Conservation (phyloP, 2,113 vertebrate genomes). For the Terrapene triunguis region DNA sequence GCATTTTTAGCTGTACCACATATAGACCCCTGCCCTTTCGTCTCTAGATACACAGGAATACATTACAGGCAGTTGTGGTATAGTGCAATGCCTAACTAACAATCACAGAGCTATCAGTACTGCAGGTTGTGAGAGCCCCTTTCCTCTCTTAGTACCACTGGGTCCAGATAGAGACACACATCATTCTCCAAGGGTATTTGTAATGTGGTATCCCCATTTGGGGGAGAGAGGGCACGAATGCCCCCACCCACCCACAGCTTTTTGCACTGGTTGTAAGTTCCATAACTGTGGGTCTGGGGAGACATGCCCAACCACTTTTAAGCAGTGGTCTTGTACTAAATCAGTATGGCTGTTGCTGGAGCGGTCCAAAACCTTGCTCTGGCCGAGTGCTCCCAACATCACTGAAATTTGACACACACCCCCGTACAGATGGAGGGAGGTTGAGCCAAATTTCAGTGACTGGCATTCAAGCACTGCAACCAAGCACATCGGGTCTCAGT, state of each 20-base stretch:
- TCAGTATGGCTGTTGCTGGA: background rate
- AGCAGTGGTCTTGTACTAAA: background rate
- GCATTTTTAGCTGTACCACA: background rate
- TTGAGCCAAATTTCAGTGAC: no score
- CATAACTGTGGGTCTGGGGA: background rate
- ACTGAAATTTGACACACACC: background rate
- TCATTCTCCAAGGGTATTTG: background rate
- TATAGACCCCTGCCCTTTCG: background rate
- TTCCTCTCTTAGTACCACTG: background rate
- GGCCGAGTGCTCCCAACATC: background rate
- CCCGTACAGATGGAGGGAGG: no score
- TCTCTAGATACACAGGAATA: background rate
- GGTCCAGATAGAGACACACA: background rate
- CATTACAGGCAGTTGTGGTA: background rate
- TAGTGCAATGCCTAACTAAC: background rate
- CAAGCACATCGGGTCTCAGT: no score
- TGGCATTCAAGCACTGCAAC: no score
- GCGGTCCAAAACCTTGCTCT: background rate
- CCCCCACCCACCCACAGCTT: no score
- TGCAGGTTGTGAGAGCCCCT: background rate
- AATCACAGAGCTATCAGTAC: background rate
- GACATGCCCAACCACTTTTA: no score
- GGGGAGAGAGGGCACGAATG: no score
- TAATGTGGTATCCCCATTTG: background rate
- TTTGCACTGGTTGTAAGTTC: background rate